These are phyloP conservation scores for Ectropis crepuscularia DNA, from an alignment of 2,888 invertebrate species.

Conservation along the genomic window DNA sequence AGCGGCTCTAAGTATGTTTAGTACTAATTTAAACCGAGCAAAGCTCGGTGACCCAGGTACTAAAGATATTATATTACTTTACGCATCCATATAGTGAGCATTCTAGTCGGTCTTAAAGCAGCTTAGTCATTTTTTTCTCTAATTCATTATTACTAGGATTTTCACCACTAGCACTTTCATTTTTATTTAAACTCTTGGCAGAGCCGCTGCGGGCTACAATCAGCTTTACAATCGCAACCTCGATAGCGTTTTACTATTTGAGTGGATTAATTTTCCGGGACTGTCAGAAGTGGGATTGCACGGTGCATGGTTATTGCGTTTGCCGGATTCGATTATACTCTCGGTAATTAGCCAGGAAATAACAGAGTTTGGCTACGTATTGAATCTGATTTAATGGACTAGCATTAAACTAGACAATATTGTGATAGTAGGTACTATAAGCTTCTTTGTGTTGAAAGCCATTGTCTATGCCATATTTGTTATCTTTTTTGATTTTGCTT, in stretches of 20 bases:
- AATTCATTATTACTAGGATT: no score
- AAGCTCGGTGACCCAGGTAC: no score
- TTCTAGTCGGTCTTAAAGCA: no score
- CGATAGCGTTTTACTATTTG: not conserved
- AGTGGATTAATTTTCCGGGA: constrained; percentile 3
- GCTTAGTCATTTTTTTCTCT: no score
- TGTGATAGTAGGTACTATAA: no score
- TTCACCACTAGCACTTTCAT: not conserved
- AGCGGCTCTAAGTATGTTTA: no score
- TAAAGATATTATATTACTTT: no score
- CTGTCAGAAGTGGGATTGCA: constrained; percentile 1
- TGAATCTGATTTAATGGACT: constrained; percentile 4
- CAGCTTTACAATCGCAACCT: constrained; percentile 1
- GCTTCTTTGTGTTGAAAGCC: no score
- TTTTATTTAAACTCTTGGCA: constrained; percentile 2
- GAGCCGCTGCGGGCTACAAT: not conserved
- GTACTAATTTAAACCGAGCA: no score
- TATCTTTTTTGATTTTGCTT: no score
- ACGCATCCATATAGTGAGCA: no score
- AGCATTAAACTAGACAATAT: not conserved
- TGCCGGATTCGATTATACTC: constrained; percentile 7
- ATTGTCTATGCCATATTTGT: no score
- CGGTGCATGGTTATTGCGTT: constrained; percentile 5
- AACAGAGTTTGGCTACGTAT: not conserved
- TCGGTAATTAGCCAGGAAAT: constrained; percentile 6